Conservation (phyloP, 2,113 vertebrate genomes). For the Larimichthys crocea region DNA sequence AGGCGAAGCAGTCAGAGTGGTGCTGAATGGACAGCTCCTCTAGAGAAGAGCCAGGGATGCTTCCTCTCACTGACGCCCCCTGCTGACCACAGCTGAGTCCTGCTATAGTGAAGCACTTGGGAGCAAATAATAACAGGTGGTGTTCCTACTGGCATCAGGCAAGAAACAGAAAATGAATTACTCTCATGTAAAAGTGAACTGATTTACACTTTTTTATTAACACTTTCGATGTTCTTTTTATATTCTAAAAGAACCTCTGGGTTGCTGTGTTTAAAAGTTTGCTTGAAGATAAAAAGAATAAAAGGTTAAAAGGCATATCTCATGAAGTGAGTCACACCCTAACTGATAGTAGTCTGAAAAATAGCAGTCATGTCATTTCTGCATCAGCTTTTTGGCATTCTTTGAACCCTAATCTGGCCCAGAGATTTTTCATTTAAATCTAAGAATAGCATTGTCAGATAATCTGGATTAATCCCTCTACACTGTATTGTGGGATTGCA, state of each 20-base stretch:
- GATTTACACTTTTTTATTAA: background rate
- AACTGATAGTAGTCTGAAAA: background rate
- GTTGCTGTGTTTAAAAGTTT: background rate
- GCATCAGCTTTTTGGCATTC: conserved; percentile 33
- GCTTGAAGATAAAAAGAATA: background rate
- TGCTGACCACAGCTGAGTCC: conserved; percentile 43
- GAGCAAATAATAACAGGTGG: background rate
- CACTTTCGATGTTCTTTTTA: background rate
- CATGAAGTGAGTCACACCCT: background rate
- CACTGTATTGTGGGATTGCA: conserved; percentile 60
- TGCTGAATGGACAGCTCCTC: conserved; percentile 87
- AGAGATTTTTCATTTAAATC: conserved; percentile 63
- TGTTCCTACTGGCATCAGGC: background rate
- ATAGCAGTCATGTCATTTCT: conserved; percentile 7
- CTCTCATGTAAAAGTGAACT: background rate
- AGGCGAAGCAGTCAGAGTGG: conserved; percentile 44
- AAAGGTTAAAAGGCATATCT: background rate
- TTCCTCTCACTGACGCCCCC: conserved; percentile 57
- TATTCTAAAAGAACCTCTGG: background rate
- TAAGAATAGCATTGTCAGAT: conserved; percentile 72
- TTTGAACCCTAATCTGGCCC: conserved; percentile 46
- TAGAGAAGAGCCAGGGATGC: conserved; percentile 1
- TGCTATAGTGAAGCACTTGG: background rate
- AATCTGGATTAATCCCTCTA: conserved; percentile 74
- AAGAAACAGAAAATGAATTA: background rate